A percentile compares a stretch with the other conserved stretches of the same genome.
These are phyloP conservation scores for Phyllopteryx taeniolatus DNA, from an alignment of 2,113 vertebrate species.

Conservation along the genomic window DNA sequence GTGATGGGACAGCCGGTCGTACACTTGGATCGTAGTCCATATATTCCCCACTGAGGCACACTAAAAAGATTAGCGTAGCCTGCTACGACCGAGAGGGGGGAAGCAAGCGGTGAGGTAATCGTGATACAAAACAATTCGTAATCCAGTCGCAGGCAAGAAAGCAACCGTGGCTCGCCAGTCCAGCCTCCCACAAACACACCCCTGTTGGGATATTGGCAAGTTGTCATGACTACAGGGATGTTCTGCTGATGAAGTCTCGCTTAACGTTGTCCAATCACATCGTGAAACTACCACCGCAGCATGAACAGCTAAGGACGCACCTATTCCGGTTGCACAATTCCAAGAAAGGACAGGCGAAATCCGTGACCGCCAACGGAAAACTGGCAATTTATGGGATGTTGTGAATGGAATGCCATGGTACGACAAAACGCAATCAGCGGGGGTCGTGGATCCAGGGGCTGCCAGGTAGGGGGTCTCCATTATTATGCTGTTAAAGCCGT, in stretches of 20 bases:
- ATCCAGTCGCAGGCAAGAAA: constrained; percentile 76
- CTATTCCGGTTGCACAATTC: constrained; percentile 95
- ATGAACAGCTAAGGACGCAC: constrained; percentile 96
- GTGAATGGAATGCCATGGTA: constrained; percentile 82
- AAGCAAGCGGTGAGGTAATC: constrained; percentile 75
- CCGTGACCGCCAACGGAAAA: constrained; percentile 88
- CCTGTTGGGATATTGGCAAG: constrained; percentile 82
- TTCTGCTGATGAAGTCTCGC: constrained; percentile 96
- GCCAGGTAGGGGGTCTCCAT: constrained; percentile 84
- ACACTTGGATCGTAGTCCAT: constrained; percentile 30
- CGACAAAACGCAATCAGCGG: constrained; percentile 82
- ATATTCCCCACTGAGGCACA: constrained; percentile 32
- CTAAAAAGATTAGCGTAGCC: constrained; percentile 56
- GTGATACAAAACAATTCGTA: constrained; percentile 79
- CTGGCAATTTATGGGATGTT: constrained; percentile 79
- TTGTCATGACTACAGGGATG: constrained; percentile 99
- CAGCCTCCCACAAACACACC: constrained; percentile 64
- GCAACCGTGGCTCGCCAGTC: constrained; percentile 49
- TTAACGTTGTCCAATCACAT: constrained; percentile 97
- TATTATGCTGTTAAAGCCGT: constrained; percentile 49
- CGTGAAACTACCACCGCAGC: constrained; percentile 94
- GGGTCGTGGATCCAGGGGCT: constrained; percentile 80
- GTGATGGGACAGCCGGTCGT: constrained; percentile 59
- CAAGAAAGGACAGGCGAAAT: constrained; percentile 87
- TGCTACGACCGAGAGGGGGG: constrained; percentile 24